Evolutionary conservation across 2,113 vertebrate genomes (phyloP).

Genomic region (Addax nasomaculatus): DNA sequence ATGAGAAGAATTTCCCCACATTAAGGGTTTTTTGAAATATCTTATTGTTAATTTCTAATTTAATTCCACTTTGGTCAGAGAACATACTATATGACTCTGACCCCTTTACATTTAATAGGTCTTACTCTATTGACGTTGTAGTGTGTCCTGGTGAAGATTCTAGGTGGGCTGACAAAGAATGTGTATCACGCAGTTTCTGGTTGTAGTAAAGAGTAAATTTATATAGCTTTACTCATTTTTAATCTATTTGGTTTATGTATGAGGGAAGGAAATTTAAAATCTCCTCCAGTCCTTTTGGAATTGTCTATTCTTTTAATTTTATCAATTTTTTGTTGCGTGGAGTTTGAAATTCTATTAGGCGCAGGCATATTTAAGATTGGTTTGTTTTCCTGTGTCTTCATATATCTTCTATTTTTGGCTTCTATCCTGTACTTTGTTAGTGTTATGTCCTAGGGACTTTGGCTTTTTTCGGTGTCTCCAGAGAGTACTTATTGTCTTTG

Average conservation of each 20-base stretch:
- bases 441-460: fast-evolving
- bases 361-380: fast-evolving
- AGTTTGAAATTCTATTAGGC: background rate
- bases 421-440: too few relatives aligned
- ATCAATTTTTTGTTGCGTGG: background rate
- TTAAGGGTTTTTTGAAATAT: background rate
- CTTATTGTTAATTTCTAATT: background rate
- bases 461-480: background rate
- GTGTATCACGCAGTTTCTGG: background rate
- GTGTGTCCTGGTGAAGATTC: background rate
- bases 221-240: background rate
- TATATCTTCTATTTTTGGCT: fast-evolving
- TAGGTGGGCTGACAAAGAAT: background rate
- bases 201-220: background rate
- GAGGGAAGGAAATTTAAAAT: background rate
- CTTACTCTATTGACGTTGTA: background rate
- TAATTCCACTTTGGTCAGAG: background rate
- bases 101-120: background rate
- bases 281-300: background rate
- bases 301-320: background rate
- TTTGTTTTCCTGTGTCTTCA: background rate
- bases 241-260: too few relatives aligned
- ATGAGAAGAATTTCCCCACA: background rate
- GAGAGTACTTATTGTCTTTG: background rate
- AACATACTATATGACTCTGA: background rate